phyloP scores from a whole-genome alignment of 1,140 invertebrate genomes.

The Trichonephila clavipes region DNA sequence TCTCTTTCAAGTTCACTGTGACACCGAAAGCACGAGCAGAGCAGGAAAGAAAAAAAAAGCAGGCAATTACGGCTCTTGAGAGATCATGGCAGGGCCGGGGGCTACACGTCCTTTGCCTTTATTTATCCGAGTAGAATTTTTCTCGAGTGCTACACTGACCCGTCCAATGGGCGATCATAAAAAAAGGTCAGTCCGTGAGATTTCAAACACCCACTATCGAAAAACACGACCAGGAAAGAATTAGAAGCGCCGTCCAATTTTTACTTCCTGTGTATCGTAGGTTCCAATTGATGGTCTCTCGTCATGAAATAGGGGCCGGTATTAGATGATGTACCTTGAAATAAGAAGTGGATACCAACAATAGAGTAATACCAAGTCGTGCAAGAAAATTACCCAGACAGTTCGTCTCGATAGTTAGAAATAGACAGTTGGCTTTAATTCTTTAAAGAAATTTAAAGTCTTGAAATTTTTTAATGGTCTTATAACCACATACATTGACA shows the following conservation, averaged over 20 bases:
- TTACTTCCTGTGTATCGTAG: not conserved
- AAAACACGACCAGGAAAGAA: not conserved
- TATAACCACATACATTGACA: no score
- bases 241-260: not conserved
- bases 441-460: no score
- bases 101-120: no score
- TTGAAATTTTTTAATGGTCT: no score
- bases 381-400: no score
- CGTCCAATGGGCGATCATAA: not conserved
- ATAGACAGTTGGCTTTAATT: no score
- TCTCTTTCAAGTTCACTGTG: not conserved
- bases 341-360: no score
- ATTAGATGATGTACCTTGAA: no score
- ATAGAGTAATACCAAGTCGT: no score
- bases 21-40: not conserved
- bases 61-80: not conserved
- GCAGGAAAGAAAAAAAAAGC: not conserved
- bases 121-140: not conserved
- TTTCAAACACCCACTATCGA: not conserved
- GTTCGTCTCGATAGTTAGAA: no score
- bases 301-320: no score
- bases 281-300: no score
- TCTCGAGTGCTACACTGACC: constrained; percentile 6
- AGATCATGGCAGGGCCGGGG: not conserved
- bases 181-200: not conserved